These are phyloP conservation scores for Limonius californicus DNA, from an alignment of 1,140 invertebrate genomes.

Conservation along the genomic window DNA sequence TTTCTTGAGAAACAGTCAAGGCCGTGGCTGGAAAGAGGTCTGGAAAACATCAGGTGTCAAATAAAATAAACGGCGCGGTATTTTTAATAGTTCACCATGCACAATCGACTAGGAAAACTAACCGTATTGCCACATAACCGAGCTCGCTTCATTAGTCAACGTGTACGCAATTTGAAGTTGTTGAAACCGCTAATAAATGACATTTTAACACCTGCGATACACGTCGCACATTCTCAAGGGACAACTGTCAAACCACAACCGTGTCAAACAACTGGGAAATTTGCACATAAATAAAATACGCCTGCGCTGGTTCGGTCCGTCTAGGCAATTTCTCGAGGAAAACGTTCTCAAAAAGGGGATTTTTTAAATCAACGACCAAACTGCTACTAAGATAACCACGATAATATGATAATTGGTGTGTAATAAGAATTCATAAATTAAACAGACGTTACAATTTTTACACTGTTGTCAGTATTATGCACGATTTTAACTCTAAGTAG, in stretches of 20 bases:
- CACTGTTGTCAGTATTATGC: no score
- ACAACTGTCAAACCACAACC: neutral
- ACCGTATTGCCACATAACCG: slow-evolving; percentile 2
- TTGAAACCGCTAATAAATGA: neutral
- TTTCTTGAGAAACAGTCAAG: neutral
- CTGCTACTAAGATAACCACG: no score
- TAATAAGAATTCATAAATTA: no score
- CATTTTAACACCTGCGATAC: slow-evolving; percentile 7
- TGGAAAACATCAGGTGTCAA: slow-evolving; percentile 1
- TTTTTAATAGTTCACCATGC: neutral
- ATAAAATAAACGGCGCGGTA: slow-evolving; percentile 1
- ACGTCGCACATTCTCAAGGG: slow-evolving; percentile 5
- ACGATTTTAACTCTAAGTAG: no score
- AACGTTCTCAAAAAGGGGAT: neutral
- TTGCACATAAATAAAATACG: neutral
- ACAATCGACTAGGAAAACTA: neutral
- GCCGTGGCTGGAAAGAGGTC: neutral
- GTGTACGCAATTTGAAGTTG: neutral
- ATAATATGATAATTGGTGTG: no score
- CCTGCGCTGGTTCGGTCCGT: neutral
- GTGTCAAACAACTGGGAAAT: neutral
- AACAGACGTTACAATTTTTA: no score
- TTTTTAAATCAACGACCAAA: neutral
- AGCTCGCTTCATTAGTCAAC: neutral
- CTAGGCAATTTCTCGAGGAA: neutral